Evolutionary conservation across 1,140 invertebrate genomes (phyloP).

Genomic region (Hyposmocoma kahamanoa): DNA sequence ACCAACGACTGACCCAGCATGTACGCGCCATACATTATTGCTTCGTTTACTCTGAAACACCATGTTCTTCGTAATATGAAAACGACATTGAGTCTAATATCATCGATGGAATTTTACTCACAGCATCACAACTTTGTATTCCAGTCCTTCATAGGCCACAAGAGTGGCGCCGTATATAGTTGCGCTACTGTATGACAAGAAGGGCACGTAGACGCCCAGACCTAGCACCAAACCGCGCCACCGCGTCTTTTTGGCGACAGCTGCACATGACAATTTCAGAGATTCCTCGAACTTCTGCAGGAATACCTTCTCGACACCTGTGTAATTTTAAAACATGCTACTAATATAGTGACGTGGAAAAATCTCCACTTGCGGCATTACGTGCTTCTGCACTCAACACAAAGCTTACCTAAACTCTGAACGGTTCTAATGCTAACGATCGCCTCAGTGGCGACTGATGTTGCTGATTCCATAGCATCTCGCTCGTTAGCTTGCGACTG

Average conservation of each 20-base stretch:
- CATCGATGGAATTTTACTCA: slow-evolving; percentile 62
- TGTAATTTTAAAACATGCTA: no score
- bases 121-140: slow-evolving; percentile 84
- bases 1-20: slow-evolving; percentile 89
- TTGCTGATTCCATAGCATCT: slow-evolving; percentile 79
- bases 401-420: slow-evolving; percentile 80
- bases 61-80: neutral
- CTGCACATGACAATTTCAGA: slow-evolving; percentile 68
- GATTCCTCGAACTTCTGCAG: slow-evolving; percentile 75
- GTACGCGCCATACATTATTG: slow-evolving; percentile 90
- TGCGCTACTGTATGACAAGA: slow-evolving; percentile 82
- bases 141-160: slow-evolving; percentile 76
- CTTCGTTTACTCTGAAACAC: slow-evolving; percentile 82
- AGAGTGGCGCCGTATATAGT: slow-evolving; percentile 84
- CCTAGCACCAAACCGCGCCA: slow-evolving; percentile 81
- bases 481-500: slow-evolving; percentile 75
- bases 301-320: slow-evolving; percentile 74
- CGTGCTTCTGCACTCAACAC: neutral
- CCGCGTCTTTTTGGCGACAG: slow-evolving; percentile 76
- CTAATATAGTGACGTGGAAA: no score
- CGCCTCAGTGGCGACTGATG: slow-evolving; percentile 84
- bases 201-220: slow-evolving; percentile 81
- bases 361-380: no score
- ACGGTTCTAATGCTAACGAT: slow-evolving; percentile 87
- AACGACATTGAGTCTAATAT: neutral